phyloP scores from a whole-genome alignment of 2,888 invertebrate species.

The Aproaerema taeniolella region DNA sequence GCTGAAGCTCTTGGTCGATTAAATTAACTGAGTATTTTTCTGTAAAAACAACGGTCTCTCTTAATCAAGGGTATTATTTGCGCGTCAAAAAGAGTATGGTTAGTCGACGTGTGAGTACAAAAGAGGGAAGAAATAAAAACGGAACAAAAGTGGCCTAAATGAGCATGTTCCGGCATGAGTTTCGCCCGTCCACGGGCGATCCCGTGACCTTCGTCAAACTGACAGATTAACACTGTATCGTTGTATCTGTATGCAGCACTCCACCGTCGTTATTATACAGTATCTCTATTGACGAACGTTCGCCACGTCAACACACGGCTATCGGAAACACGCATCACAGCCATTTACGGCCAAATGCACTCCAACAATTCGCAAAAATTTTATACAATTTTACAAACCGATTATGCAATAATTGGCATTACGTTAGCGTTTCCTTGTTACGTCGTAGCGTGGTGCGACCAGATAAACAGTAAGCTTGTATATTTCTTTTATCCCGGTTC shows the following conservation, averaged over 20 bases:
- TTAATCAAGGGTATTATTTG: no score
- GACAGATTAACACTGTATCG: constrained; percentile 68
- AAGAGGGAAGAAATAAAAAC: constrained; percentile 19
- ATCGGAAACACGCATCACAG: constrained; percentile 15
- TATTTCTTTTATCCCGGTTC: constrained; percentile 7
- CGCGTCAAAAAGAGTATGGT: no score
- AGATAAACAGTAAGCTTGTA: constrained; percentile 8
- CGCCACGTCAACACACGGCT: constrained; percentile 10
- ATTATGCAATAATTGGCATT: constrained; percentile 8
- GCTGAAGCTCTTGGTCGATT: background rate
- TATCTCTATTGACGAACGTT: constrained; percentile 13
- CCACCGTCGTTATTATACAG: constrained; percentile 32
- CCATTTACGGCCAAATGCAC: constrained; percentile 15
- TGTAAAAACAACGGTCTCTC: no score
- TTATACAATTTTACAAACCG: constrained; percentile 10
- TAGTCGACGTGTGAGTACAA: background rate
- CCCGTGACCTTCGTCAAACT: constrained; percentile 69
- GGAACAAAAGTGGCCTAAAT: constrained; percentile 38
- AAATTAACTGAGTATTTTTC: no score
- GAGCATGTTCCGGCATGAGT: constrained; percentile 60
- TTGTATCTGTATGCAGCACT: constrained; percentile 46
- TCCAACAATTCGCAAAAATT: constrained; percentile 3
- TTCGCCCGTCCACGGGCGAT: constrained; percentile 37
- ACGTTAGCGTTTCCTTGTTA: constrained; percentile 14
- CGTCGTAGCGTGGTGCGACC: background rate